Evolutionary conservation across 30 jellyfish, hydroid and myxozoan species (phyloP).

Genomic region (Hydractinia echinata): DNA sequence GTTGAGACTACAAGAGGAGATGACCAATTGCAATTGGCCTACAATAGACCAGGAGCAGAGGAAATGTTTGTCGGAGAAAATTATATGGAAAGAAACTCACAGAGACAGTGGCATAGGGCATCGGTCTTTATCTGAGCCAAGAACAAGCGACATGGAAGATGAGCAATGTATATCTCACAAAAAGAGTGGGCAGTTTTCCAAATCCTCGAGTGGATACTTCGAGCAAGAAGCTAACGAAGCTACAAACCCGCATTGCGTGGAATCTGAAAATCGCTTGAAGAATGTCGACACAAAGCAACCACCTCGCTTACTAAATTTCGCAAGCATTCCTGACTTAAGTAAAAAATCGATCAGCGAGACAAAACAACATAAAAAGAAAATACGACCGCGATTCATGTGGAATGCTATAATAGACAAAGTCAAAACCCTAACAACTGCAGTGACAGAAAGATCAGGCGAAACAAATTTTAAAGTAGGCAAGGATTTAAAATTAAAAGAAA

Average conservation of each 20-base stretch:
- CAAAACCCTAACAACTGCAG: conserved; percentile 50
- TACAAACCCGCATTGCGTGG: background rate
- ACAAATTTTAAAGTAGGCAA: background rate
- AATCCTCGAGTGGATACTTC: conserved; percentile 83
- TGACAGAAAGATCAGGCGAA: conserved; percentile 53
- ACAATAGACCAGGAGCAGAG: background rate
- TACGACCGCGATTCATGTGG: conserved; percentile 51
- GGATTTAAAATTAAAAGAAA: background rate
- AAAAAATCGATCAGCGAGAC: background rate
- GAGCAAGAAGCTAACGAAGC: conserved; percentile 48
- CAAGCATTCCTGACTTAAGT: background rate
- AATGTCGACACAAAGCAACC: background rate
- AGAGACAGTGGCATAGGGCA: conserved; percentile 97
- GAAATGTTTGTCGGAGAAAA: background rate
- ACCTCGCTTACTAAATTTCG: background rate
- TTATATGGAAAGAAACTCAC: background rate
- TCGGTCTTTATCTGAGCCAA: conserved; percentile 78
- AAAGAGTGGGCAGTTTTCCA: conserved; percentile 59
- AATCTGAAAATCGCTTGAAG: background rate
- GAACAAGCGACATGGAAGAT: conserved; percentile 86
- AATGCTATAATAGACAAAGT: conserved; percentile 71
- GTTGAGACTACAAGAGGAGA: conserved; percentile 68
- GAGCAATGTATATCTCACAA: conserved; percentile 41
- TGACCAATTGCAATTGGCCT: conserved; percentile 81
- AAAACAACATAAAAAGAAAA: conserved; percentile 6